Percentiles rank a stretch among this genome's conserved stretches.
Conservation (phyloP, 2,888 invertebrate genomes). For the Dione juno region DNA sequence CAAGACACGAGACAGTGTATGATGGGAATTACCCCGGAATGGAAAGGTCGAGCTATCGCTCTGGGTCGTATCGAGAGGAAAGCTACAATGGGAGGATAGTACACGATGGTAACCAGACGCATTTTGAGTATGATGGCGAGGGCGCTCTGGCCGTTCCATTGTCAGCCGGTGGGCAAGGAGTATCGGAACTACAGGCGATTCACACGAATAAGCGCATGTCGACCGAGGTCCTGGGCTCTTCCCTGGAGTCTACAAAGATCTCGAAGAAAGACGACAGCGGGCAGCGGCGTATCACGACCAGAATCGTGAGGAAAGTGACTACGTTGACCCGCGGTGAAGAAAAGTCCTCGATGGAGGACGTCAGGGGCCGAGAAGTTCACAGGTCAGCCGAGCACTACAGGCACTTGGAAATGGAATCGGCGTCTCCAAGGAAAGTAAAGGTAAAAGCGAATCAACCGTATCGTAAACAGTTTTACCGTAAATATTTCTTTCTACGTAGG, state of each 20-base stretch:
- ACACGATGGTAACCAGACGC: slow-evolving; percentile 79
- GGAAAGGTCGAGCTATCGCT: slow-evolving; percentile 71
- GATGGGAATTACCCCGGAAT: slow-evolving; percentile 79
- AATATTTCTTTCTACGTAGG: slow-evolving; percentile 33
- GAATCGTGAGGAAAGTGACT: slow-evolving; percentile 94
- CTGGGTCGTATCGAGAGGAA: slow-evolving; percentile 73
- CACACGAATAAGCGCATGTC: slow-evolving; percentile 92
- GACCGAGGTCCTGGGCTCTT: slow-evolving; percentile 93
- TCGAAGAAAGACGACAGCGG: slow-evolving; percentile 91
- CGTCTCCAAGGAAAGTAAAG: slow-evolving; percentile 89
- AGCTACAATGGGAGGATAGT: slow-evolving; percentile 77
- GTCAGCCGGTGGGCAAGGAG: slow-evolving; percentile 72
- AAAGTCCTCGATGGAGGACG: slow-evolving; percentile 87
- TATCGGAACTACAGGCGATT: slow-evolving; percentile 88
- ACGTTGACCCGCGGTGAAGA: slow-evolving; percentile 94
- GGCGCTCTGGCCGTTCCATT: slow-evolving; percentile 73
- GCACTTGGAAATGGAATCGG: slow-evolving; percentile 82
- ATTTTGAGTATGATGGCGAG: slow-evolving; percentile 78
- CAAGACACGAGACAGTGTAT: slow-evolving; percentile 77
- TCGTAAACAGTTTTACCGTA: slow-evolving; percentile 31
- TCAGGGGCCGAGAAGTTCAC: slow-evolving; percentile 84
- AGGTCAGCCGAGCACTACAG: slow-evolving; percentile 83
- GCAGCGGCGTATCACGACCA: slow-evolving; percentile 91
- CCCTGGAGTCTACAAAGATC: slow-evolving; percentile 92
- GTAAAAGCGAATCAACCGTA: slow-evolving; percentile 71